These are phyloP conservation scores for Poecile atricapillus DNA, from an alignment of 2,113 vertebrate genomes.

Conservation along the genomic window DNA sequence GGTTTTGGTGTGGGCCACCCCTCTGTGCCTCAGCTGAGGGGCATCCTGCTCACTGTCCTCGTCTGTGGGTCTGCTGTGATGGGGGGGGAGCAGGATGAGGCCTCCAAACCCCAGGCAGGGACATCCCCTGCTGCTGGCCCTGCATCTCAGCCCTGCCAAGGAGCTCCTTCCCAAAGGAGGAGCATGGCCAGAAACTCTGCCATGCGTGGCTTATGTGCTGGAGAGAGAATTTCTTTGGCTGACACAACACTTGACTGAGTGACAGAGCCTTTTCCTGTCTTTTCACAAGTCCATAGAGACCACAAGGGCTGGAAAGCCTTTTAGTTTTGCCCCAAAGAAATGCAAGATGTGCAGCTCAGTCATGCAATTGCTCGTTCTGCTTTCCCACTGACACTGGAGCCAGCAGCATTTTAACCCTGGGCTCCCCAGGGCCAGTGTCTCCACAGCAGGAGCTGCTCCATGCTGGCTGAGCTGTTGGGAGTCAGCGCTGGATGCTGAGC, in stretches of 20 bases:
- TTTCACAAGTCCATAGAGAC: not conserved
- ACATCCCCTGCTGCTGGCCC: not conserved
- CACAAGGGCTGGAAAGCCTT: not conserved
- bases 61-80: fast-evolving
- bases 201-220: not conserved
- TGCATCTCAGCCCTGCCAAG: not conserved
- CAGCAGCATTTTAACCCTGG: not conserved
- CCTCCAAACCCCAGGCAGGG: not conserved
- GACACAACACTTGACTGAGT: not conserved
- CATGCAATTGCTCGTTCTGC: not conserved
- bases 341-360: not conserved
- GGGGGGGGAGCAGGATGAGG: not conserved
- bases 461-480: fast-evolving
- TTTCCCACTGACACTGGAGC: not conserved
- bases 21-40: fast-evolving
- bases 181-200: not conserved
- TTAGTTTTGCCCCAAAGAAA: not conserved
- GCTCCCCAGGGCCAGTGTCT: fast-evolving
- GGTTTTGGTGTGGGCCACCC: fast-evolving
- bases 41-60: fast-evolving
- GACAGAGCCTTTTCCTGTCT: not conserved
- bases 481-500: fast-evolving
- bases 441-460: fast-evolving
- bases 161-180: not conserved
- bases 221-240: not conserved